Conservation (phyloP, 2,888 invertebrate species). For the Mechanitis mazaeus region DNA sequence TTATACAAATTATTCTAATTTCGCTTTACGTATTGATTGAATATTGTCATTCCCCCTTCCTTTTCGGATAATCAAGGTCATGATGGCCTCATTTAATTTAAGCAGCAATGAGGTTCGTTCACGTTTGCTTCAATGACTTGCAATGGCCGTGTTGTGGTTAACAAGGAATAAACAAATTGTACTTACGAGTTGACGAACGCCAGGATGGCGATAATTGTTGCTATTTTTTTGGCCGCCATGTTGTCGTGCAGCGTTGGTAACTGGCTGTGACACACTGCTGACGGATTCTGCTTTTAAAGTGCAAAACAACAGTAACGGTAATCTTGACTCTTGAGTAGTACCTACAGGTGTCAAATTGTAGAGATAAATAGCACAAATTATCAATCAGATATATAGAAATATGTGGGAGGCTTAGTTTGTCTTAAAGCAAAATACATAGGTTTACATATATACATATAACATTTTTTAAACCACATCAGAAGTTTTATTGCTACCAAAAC, state of each 20-base stretch:
- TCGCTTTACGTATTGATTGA: too few species aligned
- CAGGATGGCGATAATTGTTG: constrained; percentile 47
- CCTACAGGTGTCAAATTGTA: constrained; percentile 31
- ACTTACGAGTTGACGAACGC: constrained; percentile 63
- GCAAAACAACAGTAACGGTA: constrained; percentile 34
- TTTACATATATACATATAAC: too few species aligned
- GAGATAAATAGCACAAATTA: constrained; percentile 38
- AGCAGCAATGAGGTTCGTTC: background rate
- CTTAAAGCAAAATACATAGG: too few species aligned
- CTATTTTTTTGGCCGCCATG: constrained; percentile 38
- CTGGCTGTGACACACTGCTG: constrained; percentile 43
- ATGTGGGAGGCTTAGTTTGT: background rate
- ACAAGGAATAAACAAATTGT: constrained; percentile 30
- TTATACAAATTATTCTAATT: too few species aligned
- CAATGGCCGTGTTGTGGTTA: background rate
- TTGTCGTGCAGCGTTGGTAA: constrained; percentile 44
- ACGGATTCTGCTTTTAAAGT: constrained; percentile 12
- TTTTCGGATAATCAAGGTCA: too few species aligned
- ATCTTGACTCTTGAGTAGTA: constrained; percentile 46
- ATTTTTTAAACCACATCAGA: too few species aligned
- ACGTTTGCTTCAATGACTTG: background rate
- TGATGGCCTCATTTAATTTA: too few species aligned
- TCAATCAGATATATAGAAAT: constrained; percentile 2
- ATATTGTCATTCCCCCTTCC: too few species aligned
- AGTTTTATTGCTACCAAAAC: too few species aligned